Evolutionary conservation across 2,888 invertebrate genomes (phyloP).

Genomic region (Tachystola acroxantha): DNA sequence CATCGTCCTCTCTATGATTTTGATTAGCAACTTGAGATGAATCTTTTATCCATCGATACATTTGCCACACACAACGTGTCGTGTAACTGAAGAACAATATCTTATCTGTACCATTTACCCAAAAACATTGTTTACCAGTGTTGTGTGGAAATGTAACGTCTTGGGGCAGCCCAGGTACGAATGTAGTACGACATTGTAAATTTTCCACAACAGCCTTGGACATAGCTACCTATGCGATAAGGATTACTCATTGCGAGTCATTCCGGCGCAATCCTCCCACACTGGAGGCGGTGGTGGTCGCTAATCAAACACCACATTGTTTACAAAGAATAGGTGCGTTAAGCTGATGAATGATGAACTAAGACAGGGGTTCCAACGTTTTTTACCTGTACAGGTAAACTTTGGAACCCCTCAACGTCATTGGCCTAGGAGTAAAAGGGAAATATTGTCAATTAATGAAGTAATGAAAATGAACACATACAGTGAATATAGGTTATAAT

Average conservation of each 20-base stretch:
- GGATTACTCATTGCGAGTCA: slow-evolving; percentile 38
- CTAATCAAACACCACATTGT: slow-evolving; percentile 35
- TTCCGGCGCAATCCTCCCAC: slow-evolving; percentile 35
- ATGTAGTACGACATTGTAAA: slow-evolving; percentile 26
- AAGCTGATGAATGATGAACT: not conserved
- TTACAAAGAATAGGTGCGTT: slow-evolving; percentile 20
- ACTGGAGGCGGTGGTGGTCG: slow-evolving; percentile 20
- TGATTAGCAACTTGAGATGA: too few species aligned
- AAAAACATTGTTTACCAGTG: not conserved
- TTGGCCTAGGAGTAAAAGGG: too few species aligned
- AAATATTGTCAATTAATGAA: too few species aligned
- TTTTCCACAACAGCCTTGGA: slow-evolving; percentile 54
- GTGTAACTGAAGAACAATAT: too few species aligned
- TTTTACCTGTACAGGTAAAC: not conserved
- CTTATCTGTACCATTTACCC: too few species aligned
- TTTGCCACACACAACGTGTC: too few species aligned
- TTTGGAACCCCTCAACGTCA: too few species aligned
- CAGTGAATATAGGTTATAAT: too few species aligned
- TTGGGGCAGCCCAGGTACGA: slow-evolving; percentile 18
- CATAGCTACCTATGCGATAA: slow-evolving; percentile 36
- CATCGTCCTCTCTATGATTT: too few species aligned
- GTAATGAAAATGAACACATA: too few species aligned
- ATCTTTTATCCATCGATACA: too few species aligned
- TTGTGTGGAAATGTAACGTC: slow-evolving; percentile 9
- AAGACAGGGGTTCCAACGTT: too few species aligned